These are phyloP conservation scores for Erebia ligea DNA, from an alignment of 2,888 invertebrate genomes.

Conservation along the genomic window DNA sequence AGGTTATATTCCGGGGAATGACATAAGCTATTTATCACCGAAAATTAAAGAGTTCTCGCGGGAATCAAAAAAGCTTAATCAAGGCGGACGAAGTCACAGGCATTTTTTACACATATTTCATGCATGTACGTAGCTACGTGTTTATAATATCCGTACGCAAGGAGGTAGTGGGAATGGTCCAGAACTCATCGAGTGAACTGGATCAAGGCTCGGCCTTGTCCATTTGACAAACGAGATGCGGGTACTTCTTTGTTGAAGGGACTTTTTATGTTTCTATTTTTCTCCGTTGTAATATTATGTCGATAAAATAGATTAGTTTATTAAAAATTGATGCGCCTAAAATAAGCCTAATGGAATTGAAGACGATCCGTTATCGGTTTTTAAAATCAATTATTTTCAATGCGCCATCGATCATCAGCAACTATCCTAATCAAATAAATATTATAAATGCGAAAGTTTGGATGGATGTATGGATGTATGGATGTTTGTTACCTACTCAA, in stretches of 20 bases:
- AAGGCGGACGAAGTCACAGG: too few species aligned
- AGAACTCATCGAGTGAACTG: slow-evolving; percentile 62
- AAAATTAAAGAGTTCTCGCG: too few species aligned
- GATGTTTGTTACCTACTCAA: too few species aligned
- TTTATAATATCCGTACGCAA: slow-evolving; percentile 34
- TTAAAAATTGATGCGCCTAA: background rate
- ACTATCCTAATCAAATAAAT: too few species aligned
- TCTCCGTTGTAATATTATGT: background rate
- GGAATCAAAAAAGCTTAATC: too few species aligned
- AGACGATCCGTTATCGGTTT: background rate
- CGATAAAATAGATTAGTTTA: background rate
- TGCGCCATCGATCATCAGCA: background rate
- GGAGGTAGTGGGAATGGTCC: slow-evolving; percentile 52
- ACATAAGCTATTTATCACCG: too few species aligned
- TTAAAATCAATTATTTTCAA: background rate
- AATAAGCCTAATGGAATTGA: background rate
- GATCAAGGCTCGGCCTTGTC: slow-evolving; percentile 72
- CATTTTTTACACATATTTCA: background rate
- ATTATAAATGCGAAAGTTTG: too few species aligned
- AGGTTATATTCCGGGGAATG: too few species aligned
- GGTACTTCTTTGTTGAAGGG: slow-evolving; percentile 20
- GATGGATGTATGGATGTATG: too few species aligned
- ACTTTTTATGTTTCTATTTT: slow-evolving; percentile 9
- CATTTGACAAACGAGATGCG: slow-evolving; percentile 49
- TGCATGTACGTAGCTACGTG: slow-evolving; percentile 1